A percentile compares a stretch with the other conserved stretches of the same genome.
These are phyloP conservation scores for Andrena haemorrhoa DNA, from an alignment of 2,888 invertebrate genomes.

Conservation along the genomic window DNA sequence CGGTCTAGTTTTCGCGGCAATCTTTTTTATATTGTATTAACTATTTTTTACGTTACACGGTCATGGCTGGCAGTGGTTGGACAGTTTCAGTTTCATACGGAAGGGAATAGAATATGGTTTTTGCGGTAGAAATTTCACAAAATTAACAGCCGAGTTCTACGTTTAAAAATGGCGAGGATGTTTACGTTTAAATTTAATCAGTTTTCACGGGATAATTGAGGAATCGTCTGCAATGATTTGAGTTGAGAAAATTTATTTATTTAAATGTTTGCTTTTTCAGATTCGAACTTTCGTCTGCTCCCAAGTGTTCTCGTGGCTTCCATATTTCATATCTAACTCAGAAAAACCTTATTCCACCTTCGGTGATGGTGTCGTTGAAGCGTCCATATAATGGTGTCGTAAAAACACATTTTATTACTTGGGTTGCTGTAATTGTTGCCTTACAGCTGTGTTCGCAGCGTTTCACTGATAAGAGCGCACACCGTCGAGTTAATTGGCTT, in stretches of 20 bases:
- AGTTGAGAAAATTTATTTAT: too few species aligned
- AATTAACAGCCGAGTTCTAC: too few species aligned
- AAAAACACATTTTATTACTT: constrained; percentile 38
- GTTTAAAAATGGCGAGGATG: too few species aligned
- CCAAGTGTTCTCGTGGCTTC: neutral
- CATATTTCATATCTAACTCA: neutral
- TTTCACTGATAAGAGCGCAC: constrained; percentile 14
- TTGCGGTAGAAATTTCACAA: too few species aligned
- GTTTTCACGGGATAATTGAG: too few species aligned
- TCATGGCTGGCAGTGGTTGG: neutral
- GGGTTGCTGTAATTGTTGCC: constrained; percentile 39
- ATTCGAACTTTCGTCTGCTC: too few species aligned
- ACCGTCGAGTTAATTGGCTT: neutral
- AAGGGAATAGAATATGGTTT: too few species aligned
- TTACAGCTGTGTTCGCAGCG: constrained; percentile 20
- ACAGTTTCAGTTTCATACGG: neutral
- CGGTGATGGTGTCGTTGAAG: constrained; percentile 16
- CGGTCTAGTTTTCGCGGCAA: neutral
- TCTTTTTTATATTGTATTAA: neutral
- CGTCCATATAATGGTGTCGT: constrained; percentile 27
- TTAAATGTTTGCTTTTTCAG: too few species aligned
- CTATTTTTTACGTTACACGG: neutral
- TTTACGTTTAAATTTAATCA: too few species aligned
- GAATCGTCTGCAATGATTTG: too few species aligned
- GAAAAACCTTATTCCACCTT: neutral